phyloP scores from a whole-genome alignment of 2,888 invertebrate genomes.

The Strigamia maritima region DNA sequence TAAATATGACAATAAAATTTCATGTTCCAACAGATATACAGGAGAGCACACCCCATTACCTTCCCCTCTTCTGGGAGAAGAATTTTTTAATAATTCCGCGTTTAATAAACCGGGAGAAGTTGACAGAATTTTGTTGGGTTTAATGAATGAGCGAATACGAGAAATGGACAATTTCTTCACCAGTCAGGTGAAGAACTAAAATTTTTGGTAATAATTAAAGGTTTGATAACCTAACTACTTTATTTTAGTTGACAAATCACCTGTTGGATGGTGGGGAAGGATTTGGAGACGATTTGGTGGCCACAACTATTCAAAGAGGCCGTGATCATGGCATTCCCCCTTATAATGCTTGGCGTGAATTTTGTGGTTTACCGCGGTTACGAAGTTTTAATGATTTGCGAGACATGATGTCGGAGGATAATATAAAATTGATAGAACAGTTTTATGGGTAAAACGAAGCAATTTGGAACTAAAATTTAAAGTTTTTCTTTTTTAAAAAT shows the following conservation, averaged over 20 bases:
- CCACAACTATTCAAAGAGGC: constrained; percentile 48
- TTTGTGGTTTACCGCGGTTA: constrained; percentile 47
- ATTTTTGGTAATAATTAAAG: no score
- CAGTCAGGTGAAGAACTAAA: constrained; percentile 39
- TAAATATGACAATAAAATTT: neutral
- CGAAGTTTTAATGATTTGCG: constrained; percentile 44
- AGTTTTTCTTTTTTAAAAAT: neutral
- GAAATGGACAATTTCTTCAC: constrained; percentile 42
- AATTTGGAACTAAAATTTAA: neutral
- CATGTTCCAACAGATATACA: neutral
- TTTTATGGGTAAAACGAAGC: constrained; percentile 44
- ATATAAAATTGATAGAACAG: constrained; percentile 43
- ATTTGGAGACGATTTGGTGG: constrained; percentile 47
- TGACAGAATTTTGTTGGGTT: constrained; percentile 39
- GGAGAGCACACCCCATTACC: constrained; percentile 25
- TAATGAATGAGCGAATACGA: constrained; percentile 40
- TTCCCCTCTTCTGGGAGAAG: constrained; percentile 41
- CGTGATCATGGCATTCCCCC: constrained; percentile 49
- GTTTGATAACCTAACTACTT: neutral
- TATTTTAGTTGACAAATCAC: constrained; percentile 43
- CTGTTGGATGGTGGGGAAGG: constrained; percentile 40
- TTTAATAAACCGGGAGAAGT: constrained; percentile 40
- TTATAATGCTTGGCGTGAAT: constrained; percentile 48
- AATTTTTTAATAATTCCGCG: constrained; percentile 41
- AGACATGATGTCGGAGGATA: constrained; percentile 45